Evolutionary conservation across 2,888 invertebrate genomes (phyloP).

Genomic region (Euspilapteryx auroguttella): DNA sequence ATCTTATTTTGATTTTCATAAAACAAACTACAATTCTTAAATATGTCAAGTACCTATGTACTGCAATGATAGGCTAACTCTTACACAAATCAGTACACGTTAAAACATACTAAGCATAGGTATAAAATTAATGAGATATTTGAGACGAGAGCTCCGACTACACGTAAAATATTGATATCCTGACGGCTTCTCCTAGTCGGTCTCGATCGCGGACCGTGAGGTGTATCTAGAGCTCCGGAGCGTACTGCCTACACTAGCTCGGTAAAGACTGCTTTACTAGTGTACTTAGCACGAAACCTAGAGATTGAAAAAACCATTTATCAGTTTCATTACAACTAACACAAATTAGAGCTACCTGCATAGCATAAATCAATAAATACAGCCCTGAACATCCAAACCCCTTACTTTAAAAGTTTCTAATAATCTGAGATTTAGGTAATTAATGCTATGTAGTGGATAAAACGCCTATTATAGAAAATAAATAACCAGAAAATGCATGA

Average conservation of each 20-base stretch:
- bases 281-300: constrained; percentile 63
- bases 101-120: constrained; percentile 37
- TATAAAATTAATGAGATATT: constrained; percentile 27
- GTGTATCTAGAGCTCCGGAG: constrained; percentile 59
- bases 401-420: no score
- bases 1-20: constrained; percentile 25
- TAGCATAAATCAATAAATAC: constrained; percentile 30
- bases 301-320: constrained; percentile 55
- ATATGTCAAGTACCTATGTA: constrained; percentile 53
- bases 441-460: constrained; percentile 57
- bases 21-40: no score
- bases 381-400: no score
- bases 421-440: no score
- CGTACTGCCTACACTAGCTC: constrained; percentile 61
- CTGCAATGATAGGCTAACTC: constrained; percentile 57
- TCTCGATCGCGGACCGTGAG: constrained; percentile 51
- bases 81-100: constrained; percentile 44
- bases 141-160: constrained; percentile 41
- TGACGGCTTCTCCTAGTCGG: constrained; percentile 55
- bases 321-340: constrained; percentile 27
- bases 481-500: no score
- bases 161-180: constrained; percentile 41
- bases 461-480: no score
- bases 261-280: constrained; percentile 56
- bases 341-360: constrained; percentile 33